Evolutionary conservation across 2,113 vertebrate genomes (phyloP).

Genomic region (Bolborhynchus lineola): DNA sequence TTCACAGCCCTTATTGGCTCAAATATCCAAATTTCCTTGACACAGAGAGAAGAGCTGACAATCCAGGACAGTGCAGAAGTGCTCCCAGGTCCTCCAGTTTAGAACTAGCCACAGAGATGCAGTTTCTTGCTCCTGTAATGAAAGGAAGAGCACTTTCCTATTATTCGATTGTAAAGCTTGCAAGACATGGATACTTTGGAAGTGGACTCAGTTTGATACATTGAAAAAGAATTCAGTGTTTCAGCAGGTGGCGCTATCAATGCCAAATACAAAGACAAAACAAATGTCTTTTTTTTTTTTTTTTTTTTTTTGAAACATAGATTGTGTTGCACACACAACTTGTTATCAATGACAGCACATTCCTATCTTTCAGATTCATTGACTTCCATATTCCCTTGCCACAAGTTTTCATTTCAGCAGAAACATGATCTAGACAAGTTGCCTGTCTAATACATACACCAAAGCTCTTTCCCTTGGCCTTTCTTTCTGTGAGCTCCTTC

Average conservation of each 20-base stretch:
- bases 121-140: neutral
- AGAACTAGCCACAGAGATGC: neutral
- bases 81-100: neutral
- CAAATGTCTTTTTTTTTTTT: neutral
- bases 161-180: neutral
- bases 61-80: neutral
- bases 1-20: neutral
- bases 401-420: neutral
- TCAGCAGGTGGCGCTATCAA: neutral
- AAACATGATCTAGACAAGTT: neutral
- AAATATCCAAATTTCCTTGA: neutral
- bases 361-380: fast-evolving
- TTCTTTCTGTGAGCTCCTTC: neutral
- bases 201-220: neutral
- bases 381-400: neutral
- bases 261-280: neutral
- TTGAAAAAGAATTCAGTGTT: neutral
- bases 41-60: neutral
- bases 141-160: neutral
- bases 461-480: neutral
- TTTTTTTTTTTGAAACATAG: neutral
- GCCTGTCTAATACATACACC: neutral
- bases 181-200: neutral
- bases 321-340: neutral
- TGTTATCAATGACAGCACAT: neutral